These are phyloP conservation scores for Apteryx owenii DNA, from an alignment of 2,113 vertebrate genomes.

Conservation along the genomic window DNA sequence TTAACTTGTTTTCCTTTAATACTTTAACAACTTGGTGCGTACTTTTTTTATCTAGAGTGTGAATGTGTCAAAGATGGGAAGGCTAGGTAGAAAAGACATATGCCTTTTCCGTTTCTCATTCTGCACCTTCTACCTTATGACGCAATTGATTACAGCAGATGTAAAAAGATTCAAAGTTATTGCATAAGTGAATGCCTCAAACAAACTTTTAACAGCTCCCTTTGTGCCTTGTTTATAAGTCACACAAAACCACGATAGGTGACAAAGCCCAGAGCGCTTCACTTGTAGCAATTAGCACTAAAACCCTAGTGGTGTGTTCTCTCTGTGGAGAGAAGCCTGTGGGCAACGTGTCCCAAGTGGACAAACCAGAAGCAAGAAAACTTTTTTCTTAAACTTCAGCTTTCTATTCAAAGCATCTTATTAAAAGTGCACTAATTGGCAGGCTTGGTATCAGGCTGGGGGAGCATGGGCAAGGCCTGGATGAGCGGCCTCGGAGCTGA, in stretches of 20 bases:
- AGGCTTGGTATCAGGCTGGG: background rate
- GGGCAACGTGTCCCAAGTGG: background rate
- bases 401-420: background rate
- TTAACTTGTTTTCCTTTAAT: background rate
- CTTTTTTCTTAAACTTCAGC: background rate
- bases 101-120: background rate
- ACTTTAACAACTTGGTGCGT: background rate
- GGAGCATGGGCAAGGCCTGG: background rate
- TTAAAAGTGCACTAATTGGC: background rate
- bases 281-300: background rate
- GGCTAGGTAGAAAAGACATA: background rate
- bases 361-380: background rate
- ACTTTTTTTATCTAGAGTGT: background rate
- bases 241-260: background rate
- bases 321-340: background rate
- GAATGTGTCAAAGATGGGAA: background rate
- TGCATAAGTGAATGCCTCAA: background rate
- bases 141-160: background rate
- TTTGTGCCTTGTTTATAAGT: background rate
- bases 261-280: background rate
- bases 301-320: background rate
- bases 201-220: conserved; percentile 2
- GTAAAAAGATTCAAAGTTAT: background rate
- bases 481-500: background rate
- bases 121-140: background rate